Percentiles rank a stretch among this genome's conserved stretches.
phyloP scores from a whole-genome alignment of 2,888 invertebrate genomes.

The Mythimna pallens region DNA sequence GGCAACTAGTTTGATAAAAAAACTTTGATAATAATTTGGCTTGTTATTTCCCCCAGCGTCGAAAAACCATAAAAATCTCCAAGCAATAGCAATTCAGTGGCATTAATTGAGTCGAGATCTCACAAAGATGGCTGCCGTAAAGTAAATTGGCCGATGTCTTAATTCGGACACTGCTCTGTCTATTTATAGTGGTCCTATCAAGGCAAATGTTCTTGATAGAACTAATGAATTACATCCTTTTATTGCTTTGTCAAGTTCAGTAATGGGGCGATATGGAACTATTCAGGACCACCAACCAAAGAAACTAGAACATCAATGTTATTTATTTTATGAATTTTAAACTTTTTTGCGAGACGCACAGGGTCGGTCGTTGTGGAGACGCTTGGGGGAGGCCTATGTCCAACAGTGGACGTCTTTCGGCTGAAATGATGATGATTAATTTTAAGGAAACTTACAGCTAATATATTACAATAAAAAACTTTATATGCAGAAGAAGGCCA shows the following conservation, averaged over 20 bases:
- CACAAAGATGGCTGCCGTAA: constrained; percentile 65
- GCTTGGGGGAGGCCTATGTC: too few species aligned
- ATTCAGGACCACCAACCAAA: constrained; percentile 7
- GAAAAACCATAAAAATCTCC: constrained; percentile 51
- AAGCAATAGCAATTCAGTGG: constrained; percentile 43
- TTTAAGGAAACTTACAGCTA: too few species aligned
- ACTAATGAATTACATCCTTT: constrained; percentile 59
- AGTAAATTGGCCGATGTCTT: constrained; percentile 75
- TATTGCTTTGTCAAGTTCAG: constrained; percentile 55
- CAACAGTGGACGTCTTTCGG: too few species aligned
- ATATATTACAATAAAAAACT: too few species aligned
- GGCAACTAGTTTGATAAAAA: too few species aligned
- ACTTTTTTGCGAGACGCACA: too few species aligned
- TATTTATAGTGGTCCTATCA: constrained; percentile 68
- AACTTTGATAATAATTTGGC: too few species aligned
- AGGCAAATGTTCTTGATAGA: constrained; percentile 53
- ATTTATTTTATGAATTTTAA: too few species aligned
- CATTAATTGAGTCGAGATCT: constrained; percentile 62
- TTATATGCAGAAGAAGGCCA: too few species aligned
- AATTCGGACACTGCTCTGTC: constrained; percentile 68
- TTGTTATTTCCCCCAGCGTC: background rate
- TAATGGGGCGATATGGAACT: constrained; percentile 18
- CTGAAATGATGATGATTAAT: too few species aligned
- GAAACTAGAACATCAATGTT: background rate
- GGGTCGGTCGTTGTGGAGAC: too few species aligned